A percentile compares a stretch with the other conserved stretches of the same genome.
phyloP scores from a whole-genome alignment of 2,888 invertebrate genomes.

The Drosophila picticornis region DNA sequence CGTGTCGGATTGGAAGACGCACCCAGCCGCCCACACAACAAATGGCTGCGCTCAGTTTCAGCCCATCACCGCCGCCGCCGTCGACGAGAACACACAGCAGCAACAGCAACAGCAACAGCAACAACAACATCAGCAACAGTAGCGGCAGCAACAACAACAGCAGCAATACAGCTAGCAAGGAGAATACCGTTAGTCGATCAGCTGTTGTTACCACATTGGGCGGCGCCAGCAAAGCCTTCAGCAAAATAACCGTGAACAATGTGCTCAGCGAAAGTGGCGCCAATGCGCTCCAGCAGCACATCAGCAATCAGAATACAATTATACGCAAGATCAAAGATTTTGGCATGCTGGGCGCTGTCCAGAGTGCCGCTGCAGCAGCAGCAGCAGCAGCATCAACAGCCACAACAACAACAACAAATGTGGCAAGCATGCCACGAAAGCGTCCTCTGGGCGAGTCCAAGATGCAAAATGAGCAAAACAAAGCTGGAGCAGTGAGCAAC shows the following conservation, averaged over 20 bases:
- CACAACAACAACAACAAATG: background rate
- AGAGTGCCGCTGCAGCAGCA: constrained; percentile 24
- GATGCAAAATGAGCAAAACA: constrained; percentile 47
- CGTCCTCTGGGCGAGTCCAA: constrained; percentile 64
- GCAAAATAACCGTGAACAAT: constrained; percentile 83
- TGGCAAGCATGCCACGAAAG: constrained; percentile 54
- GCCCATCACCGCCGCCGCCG: constrained; percentile 60
- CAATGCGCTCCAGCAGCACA: constrained; percentile 73
- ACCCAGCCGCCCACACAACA: constrained; percentile 3
- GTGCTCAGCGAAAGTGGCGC: constrained; percentile 79
- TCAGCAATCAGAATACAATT: constrained; percentile 82
- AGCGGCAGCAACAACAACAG: background rate
- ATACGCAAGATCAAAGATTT: constrained; percentile 84
- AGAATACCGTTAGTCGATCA: constrained; percentile 46
- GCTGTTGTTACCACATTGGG: constrained; percentile 45
- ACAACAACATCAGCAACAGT: background rate
- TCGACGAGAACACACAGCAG: constrained; percentile 34
- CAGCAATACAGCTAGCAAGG: constrained; percentile 20
- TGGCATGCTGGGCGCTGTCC: constrained; percentile 82
- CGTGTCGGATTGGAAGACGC: constrained; percentile 3
- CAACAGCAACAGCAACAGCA: constrained; percentile 14
- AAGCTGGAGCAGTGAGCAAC: constrained; percentile 6
- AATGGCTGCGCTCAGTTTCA: constrained; percentile 84
- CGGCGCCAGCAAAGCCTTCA: constrained; percentile 76
- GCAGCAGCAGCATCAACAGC: constrained; percentile 30